Evolutionary conservation across 2,113 vertebrate species (phyloP).

Genomic region (Psettodes erumei): DNA sequence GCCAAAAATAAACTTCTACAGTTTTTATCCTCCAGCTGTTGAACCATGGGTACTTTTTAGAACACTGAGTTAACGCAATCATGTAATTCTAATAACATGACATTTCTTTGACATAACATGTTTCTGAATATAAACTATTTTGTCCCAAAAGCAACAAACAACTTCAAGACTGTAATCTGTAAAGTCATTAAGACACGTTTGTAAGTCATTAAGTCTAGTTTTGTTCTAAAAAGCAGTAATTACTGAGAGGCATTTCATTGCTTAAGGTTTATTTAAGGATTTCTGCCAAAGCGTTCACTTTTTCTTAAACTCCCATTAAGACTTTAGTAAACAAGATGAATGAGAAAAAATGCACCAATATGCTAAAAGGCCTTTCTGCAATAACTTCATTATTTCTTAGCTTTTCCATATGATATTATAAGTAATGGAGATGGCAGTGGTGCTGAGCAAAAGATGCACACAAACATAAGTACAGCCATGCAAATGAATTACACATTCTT

Average conservation of each 20-base stretch:
- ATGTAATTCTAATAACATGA: background rate
- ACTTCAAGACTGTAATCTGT: background rate
- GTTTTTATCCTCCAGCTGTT: background rate
- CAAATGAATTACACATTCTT: constrained; percentile 9
- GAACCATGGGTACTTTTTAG: background rate
- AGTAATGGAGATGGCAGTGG: background rate
- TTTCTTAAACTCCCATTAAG: constrained; percentile 12
- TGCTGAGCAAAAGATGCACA: constrained; percentile 5
- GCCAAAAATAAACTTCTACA: background rate
- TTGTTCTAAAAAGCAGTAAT: background rate
- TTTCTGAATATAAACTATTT: background rate
- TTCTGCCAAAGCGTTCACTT: constrained; percentile 17
- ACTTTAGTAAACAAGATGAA: background rate
- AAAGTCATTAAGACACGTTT: background rate
- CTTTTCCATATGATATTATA: constrained; percentile 5
- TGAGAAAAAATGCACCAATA: background rate
- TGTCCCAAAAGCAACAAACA: background rate
- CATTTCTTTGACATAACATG: background rate
- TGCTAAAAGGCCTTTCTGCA: background rate
- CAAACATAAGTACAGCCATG: background rate
- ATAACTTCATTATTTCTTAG: background rate
- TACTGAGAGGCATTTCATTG: background rate
- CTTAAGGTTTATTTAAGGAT: background rate
- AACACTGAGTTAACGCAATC: background rate
- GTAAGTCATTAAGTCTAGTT: no score